Percentiles rank a stretch among this genome's conserved stretches.
These are phyloP conservation scores for Balanococcus diminutus DNA, from an alignment of 2,888 invertebrate genomes.

Conservation along the genomic window DNA sequence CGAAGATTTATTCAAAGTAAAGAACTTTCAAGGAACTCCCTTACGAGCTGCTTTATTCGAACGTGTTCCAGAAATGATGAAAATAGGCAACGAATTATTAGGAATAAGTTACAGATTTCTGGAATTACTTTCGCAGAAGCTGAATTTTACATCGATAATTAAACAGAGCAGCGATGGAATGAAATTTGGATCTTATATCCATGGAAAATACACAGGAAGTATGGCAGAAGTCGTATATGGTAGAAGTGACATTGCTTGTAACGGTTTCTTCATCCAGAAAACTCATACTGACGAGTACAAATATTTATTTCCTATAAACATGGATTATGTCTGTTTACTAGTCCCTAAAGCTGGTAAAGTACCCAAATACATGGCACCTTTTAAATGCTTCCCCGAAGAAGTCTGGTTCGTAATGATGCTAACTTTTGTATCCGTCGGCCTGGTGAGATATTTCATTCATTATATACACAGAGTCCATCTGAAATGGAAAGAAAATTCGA, in stretches of 20 bases:
- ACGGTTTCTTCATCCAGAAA: slow-evolving; percentile 52
- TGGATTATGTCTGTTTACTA: slow-evolving; percentile 53
- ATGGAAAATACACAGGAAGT: slow-evolving; percentile 48
- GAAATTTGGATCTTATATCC: slow-evolving; percentile 46
- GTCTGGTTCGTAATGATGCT: slow-evolving; percentile 49
- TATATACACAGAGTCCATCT: background rate
- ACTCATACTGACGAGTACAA: background rate
- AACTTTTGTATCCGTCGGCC: background rate
- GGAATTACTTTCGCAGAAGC: background rate
- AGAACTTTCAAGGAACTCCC: background rate
- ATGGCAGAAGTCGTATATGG: slow-evolving; percentile 49
- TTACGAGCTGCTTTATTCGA: background rate
- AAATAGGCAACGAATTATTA: background rate
- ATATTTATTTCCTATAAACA: background rate
- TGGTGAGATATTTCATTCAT: background rate
- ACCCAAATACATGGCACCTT: slow-evolving; percentile 44
- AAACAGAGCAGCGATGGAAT: background rate
- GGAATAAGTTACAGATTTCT: slow-evolving; percentile 45
- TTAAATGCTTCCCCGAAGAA: slow-evolving; percentile 48
- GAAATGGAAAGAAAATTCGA: background rate
- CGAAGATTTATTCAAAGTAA: background rate
- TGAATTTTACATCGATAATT: slow-evolving; percentile 44
- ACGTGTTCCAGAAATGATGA: background rate
- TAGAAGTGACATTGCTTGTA: slow-evolving; percentile 46
- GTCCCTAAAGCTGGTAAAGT: slow-evolving; percentile 27